Conservation (phyloP, 2,797 vertebrate species). For the Percopsis omiscomaycus region DNA sequence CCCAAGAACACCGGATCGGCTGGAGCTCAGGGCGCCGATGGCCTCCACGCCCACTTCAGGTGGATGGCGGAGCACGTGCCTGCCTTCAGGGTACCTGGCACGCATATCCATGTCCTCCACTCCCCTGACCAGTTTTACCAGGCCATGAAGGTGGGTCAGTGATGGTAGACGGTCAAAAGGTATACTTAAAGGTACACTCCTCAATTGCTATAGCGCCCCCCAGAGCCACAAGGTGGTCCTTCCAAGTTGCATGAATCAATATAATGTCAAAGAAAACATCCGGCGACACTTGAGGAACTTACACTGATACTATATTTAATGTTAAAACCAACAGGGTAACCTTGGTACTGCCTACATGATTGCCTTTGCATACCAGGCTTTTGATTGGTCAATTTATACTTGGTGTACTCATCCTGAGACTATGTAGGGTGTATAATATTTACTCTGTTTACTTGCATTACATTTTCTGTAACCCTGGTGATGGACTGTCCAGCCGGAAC, state of each 20-base stretch:
- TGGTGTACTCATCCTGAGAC: no score
- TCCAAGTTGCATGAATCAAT: no score
- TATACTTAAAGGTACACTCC: not conserved
- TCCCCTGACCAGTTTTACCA: conserved; percentile 93
- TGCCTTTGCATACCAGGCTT: no score
- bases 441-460: no score
- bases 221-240: no score
- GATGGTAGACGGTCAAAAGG: not conserved
- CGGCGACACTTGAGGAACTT: no score
- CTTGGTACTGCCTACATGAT: no score
- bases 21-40: conserved; percentile 76
- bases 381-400: no score
- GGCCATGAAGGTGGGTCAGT: conserved; percentile 85
- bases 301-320: not conserved
- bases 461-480: no score
- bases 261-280: no score
- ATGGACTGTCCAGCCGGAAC: no score
- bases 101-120: conserved; percentile 82
- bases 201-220: not conserved
- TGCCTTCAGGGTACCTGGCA: conserved; percentile 87
- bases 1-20: conserved; percentile 71
- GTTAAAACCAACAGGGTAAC: not conserved
- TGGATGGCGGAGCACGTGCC: conserved; percentile 94
- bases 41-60: conserved; percentile 76
- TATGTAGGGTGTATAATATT: no score